Percentiles rank a stretch among this genome's conserved stretches.
These are phyloP conservation scores for Drosophila rufa DNA, from an alignment of 1,140 invertebrate genomes.

Conservation along the genomic window DNA sequence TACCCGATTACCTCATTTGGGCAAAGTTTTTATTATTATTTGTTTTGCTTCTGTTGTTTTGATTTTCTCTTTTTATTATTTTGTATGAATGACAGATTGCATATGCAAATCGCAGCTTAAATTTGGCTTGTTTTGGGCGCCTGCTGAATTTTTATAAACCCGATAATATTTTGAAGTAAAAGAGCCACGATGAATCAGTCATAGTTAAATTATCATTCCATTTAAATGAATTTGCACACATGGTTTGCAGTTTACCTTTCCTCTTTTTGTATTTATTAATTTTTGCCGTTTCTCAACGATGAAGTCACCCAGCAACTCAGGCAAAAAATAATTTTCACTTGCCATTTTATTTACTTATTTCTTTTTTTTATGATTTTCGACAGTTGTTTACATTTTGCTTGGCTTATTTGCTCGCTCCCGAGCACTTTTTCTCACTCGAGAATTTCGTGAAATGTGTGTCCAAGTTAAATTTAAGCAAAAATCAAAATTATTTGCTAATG, in stretches of 20 bases:
- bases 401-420: constrained; percentile 10
- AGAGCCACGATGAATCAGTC: constrained; percentile 23
- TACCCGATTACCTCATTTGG: constrained; percentile 85
- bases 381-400: constrained; percentile 41
- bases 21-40: constrained; percentile 65
- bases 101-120: constrained; percentile 21
- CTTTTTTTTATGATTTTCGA: constrained; percentile 33
- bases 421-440: neutral
- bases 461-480: constrained; percentile 2
- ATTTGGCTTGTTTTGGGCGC: constrained; percentile 35
- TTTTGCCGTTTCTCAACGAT: constrained; percentile 31
- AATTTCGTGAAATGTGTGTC: constrained; percentile 6
- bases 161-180: constrained; percentile 16
- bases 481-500: constrained; percentile 47
- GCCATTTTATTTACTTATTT: constrained; percentile 41
- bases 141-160: constrained; percentile 7
- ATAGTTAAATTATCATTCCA: constrained; percentile 29
- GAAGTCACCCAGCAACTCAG: constrained; percentile 38
- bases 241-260: constrained; percentile 26
- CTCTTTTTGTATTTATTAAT: constrained; percentile 21
- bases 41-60: constrained; percentile 46
- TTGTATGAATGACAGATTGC: constrained; percentile 62
- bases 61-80: constrained; percentile 29
- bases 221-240: constrained; percentile 24
- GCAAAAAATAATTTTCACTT: constrained; percentile 39